These are phyloP conservation scores for Drosophila recens DNA, from an alignment of 2,888 invertebrate species.

Conservation along the genomic window DNA sequence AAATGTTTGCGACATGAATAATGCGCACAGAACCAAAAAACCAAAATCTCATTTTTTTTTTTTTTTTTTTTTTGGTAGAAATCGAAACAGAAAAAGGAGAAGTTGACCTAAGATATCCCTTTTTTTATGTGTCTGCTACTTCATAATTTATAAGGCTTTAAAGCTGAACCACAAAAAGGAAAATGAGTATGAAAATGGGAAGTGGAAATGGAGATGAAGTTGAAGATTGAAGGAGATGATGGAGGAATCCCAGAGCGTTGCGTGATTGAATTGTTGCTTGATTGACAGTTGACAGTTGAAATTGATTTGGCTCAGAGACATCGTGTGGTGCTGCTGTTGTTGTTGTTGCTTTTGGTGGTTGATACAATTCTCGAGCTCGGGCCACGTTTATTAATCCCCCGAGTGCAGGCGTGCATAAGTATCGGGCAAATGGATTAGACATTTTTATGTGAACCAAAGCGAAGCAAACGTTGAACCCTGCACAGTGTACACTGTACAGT, in stretches of 20 bases:
- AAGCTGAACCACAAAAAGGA: constrained; percentile 48
- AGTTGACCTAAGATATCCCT: constrained; percentile 9
- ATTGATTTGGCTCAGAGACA: constrained; percentile 73
- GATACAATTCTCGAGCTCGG: constrained; percentile 39
- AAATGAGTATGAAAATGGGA: not conserved
- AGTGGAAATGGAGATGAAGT: not conserved
- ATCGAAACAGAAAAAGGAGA: not conserved
- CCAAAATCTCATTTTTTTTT: not conserved
- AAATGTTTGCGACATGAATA: constrained; percentile 73
- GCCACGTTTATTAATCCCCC: constrained; percentile 73
- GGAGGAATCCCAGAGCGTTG: constrained; percentile 58
- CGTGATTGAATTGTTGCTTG: constrained; percentile 82
- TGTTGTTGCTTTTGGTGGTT: constrained; percentile 38
- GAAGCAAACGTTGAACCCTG: not conserved
- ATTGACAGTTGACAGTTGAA: constrained; percentile 83
- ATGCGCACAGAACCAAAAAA: constrained; percentile 14
- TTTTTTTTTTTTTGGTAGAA: not conserved
- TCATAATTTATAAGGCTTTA: constrained; percentile 59
- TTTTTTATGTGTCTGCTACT: constrained; percentile 12
- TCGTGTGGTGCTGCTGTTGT: constrained; percentile 13
- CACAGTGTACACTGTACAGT: no score
- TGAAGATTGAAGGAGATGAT: not conserved
- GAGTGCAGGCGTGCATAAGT: constrained; percentile 80
- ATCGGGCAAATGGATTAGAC: constrained; percentile 81
- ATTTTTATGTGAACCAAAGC: constrained; percentile 54